Evolutionary conservation across 2,113 vertebrate genomes (phyloP), one percentile per base, ranked within the genome.

Genomic region (Edolisoma coerulescens): DNA sequence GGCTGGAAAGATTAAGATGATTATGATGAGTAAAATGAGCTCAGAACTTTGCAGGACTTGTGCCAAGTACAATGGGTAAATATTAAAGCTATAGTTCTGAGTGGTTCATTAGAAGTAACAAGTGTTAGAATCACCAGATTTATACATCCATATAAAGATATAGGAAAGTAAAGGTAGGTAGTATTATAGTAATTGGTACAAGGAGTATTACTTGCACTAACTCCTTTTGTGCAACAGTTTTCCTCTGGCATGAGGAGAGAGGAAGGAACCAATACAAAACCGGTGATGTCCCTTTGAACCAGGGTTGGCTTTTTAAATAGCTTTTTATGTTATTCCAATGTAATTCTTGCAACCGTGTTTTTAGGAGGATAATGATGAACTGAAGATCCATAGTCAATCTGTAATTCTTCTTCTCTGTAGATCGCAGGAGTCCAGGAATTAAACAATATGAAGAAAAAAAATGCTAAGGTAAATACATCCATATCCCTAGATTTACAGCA

Each of bases 401-500:
- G 33, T 86, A 81, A 86, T 75, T 54, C 17, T 94, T 93, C 53
- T 91, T 83, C 70, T 86, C n/a, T 96, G 32, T 78, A 98, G 98
- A 93, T 98, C 90, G 67, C 68, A 22, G 95, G 96, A 78, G 52
- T 60, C 24, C 98, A 98, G 89, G 97, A 98, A 68, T 57, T 99
- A 35, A 98, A 95, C 92, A 91, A 92, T 45, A 69, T 97, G 37
- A 99, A 98, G 93, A 97, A 96, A 90, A 98, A 98, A 91, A 99
- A 99, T 42, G 52, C 95, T 11, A 99, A 99, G 99, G 99, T 99
- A 98, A 98, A 63, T 74, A 41, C 5, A 3, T 42, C 7, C 3
- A 4, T 73, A 12, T 57, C 53, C 20, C 21, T 93, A 15, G 27
- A 23, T 65, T 60, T 49, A 14, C 26, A 57, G 41, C 33, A 8